phyloP scores from a whole-genome alignment of 2,888 invertebrate species.

The Epirrhoe alternata region DNA sequence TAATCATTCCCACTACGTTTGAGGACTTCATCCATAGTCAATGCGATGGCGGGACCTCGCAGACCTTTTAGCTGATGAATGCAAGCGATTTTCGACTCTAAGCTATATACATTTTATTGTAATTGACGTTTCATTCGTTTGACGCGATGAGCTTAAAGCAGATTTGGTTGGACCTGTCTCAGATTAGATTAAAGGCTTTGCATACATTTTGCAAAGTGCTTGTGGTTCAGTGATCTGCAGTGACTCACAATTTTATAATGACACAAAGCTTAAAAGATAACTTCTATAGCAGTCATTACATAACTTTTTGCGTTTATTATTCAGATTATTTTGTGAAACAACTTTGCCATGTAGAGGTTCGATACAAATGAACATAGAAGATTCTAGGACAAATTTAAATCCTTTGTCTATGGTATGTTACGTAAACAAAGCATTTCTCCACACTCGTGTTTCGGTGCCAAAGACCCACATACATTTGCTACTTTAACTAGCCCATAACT shows the following conservation, averaged over 20 bases:
- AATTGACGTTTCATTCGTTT: constrained; percentile 45
- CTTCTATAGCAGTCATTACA: not conserved
- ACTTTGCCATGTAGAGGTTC: not conserved
- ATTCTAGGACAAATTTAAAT: constrained; percentile 7
- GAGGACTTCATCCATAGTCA: constrained; percentile 72
- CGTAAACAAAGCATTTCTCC: constrained; percentile 15
- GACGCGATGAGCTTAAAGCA: constrained; percentile 36
- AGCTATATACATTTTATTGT: constrained; percentile 55
- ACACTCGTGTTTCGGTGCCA: constrained; percentile 17
- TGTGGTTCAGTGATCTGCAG: constrained; percentile 30
- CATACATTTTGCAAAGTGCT: constrained; percentile 42
- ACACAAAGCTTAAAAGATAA: constrained; percentile 12
- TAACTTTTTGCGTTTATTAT: too few relatives aligned
- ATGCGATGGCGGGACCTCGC: constrained; percentile 54
- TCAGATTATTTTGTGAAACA: not conserved
- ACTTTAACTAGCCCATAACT: constrained; percentile 29
- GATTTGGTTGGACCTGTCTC: constrained; percentile 37
- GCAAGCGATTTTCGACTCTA: constrained; percentile 54
- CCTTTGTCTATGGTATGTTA: constrained; percentile 6
- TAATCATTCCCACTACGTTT: constrained; percentile 44
- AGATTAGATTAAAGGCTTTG: constrained; percentile 42
- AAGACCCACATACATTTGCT: constrained; percentile 27
- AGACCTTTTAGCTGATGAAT: constrained; percentile 72
- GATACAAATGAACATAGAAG: not conserved
- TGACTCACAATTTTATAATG: constrained; percentile 11